These are phyloP conservation scores for Drosophila kohkoa DNA, from an alignment of 1,140 invertebrate species.

Conservation along the genomic window DNA sequence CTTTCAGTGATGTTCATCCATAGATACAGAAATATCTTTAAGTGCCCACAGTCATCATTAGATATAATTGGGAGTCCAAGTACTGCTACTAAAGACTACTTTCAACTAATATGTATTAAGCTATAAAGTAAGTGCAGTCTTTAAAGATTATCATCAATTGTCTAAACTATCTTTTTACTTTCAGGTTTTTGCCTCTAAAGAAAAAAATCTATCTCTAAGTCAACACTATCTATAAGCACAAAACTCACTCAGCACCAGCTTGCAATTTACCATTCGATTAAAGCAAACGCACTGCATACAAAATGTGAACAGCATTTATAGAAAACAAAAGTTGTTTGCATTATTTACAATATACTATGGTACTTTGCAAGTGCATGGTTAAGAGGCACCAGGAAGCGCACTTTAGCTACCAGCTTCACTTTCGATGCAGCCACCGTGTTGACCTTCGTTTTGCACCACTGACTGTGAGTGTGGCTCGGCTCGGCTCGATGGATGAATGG, in stretches of 20 bases:
- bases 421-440: conserved; percentile 43
- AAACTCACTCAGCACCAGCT: not conserved
- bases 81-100: too few relatives aligned
- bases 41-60: too few relatives aligned
- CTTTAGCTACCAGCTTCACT: conserved; percentile 56
- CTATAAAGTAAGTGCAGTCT: too few relatives aligned
- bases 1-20: too few relatives aligned
- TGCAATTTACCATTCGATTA: not conserved
- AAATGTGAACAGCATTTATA: conserved; percentile 63
- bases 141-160: too few relatives aligned
- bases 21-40: too few relatives aligned
- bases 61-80: too few relatives aligned
- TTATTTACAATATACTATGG: conserved; percentile 59
- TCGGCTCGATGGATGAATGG: not conserved
- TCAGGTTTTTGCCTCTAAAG: not conserved
- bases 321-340: conserved; percentile 37
- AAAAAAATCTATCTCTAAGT: not conserved
- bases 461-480: not conserved
- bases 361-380: conserved; percentile 34
- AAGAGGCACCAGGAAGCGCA: conserved; percentile 37
- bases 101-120: not conserved
- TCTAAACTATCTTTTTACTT: not conserved
- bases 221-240: not conserved
- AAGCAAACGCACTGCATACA: conserved; percentile 16
- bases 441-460: conserved; percentile 66